Percentiles rank a stretch among this genome's conserved stretches.
Evolutionary conservation across 2,113 vertebrate genomes (phyloP).

Genomic region (Strigops habroptila): DNA sequence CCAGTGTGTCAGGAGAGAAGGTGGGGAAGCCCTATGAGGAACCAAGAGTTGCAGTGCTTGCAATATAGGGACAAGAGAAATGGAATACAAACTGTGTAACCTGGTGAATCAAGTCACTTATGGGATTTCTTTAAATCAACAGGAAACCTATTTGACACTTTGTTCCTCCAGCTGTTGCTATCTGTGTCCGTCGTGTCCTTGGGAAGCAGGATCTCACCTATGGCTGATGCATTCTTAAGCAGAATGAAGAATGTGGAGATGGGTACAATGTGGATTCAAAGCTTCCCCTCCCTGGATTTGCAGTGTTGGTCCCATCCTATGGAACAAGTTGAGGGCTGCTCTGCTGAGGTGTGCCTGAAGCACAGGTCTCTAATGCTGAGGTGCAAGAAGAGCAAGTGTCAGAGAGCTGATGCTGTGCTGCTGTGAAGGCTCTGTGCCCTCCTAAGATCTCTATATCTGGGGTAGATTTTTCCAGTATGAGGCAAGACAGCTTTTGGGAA

Average conservation of each 20-base stretch:
- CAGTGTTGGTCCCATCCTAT: neutral
- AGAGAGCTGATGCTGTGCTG: neutral
- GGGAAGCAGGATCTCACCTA: neutral
- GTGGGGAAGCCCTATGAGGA: neutral
- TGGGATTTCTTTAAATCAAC: fast-evolving
- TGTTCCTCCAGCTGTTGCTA: neutral
- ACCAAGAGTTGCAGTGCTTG: neutral
- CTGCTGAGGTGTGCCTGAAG: neutral
- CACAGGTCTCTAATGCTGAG: neutral
- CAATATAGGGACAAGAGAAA: neutral
- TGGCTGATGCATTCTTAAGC: neutral
- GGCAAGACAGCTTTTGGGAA: neutral
- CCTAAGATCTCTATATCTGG: fast-evolving
- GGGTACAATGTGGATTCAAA: neutral
- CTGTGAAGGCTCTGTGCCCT: neutral
- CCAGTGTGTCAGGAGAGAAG: fast-evolving
- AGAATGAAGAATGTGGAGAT: neutral
- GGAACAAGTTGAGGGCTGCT: neutral
- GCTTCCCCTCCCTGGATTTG: neutral
- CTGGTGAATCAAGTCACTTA: neutral
- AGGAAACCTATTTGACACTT: neutral
- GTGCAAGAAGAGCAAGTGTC: neutral
- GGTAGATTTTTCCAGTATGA: neutral
- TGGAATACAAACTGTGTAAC: neutral
- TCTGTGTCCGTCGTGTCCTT: neutral